Base-by-base conservation (phyloP, 2,888 invertebrate genomes). In the Seira musarum region DNA sequence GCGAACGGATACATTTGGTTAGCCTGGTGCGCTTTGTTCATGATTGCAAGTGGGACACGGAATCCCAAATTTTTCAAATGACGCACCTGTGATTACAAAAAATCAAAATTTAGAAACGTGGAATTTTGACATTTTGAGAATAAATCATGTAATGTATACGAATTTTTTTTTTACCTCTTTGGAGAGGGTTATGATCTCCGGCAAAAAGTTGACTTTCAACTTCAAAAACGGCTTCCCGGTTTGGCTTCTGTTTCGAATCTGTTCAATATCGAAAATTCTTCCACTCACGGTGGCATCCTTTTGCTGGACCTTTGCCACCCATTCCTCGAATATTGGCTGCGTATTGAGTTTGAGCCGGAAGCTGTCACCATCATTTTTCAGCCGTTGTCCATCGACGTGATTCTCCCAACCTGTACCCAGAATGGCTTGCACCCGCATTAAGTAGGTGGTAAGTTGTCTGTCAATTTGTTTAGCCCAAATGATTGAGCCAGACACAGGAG, bases 391-490 rank as follows among this genome's bases (percentile, higher is more conserved):
- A 67, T 99, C 99, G 67, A 99, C 96, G 89, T 99, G 99, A 87
- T 96, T 97, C 89, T 99, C 99, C 99, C 99, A 99, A 0, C 86
- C 86, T 6, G 83, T 78, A 8, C 96, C 98, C 67, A 99, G 92
- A 22, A 99, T 99, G 91, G 99, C 99, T 90, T 99, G 99, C 0
- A 99, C 99, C 83, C 99, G 93, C 88, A 96, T 94, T 89, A 99
- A 92, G 89, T 98, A 99, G 86, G 97, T 96, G 15, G 96, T 96
- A 69, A 99, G 92, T 89, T 99, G 99, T 85, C 97, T 93, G 89
- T 99, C 99, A 87, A 99, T 99, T 91, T 99, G 96, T 88, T 96
- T 95, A 2, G 98, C 98, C 99, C 99, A 99, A 87, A 99, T 97
- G 87, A 99, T 99, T 73, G 97, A 97, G 0, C 99, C 99, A 30